A percentile compares a stretch with the other conserved stretches of the same genome.
These are phyloP conservation scores for Aricia artaxerxes DNA, from an alignment of 2,888 invertebrate genomes.

Conservation along the genomic window DNA sequence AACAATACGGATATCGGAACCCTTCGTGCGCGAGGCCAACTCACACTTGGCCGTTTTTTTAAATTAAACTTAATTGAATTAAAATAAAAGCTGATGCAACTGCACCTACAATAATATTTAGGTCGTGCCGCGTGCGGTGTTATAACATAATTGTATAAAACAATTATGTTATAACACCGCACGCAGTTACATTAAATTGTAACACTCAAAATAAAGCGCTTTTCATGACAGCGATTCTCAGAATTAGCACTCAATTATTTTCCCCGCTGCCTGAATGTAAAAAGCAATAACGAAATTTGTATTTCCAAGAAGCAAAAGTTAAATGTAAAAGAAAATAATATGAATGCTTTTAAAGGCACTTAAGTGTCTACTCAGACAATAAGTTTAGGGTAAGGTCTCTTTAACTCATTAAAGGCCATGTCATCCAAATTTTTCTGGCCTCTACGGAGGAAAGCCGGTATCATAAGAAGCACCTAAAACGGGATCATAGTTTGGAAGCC, in stretches of 20 bases:
- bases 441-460: not conserved
- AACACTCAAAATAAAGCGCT: not conserved
- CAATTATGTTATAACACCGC: too few species aligned
- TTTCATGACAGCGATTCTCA: not conserved
- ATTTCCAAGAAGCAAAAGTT: not conserved
- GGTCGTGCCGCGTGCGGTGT: too few species aligned
- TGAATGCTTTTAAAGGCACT: not conserved
- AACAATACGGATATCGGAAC: too few species aligned
- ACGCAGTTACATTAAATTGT: too few species aligned
- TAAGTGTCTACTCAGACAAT: not conserved
- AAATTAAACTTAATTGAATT: too few species aligned
- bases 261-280: not conserved
- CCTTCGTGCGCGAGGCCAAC: too few species aligned
- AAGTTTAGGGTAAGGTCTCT: not conserved
- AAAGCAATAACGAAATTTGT: constrained; percentile 5
- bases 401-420: not conserved
- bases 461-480: not conserved
- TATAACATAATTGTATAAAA: too few species aligned
- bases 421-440: not conserved
- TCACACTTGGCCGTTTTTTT: too few species aligned
- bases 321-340: not conserved
- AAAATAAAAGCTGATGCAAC: too few species aligned
- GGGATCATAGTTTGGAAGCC: not conserved
- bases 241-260: not conserved
- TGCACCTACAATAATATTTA: too few species aligned